Base-by-base conservation (phyloP, 1,140 invertebrate genomes). In the Anoplolepis gracilipes region DNA sequence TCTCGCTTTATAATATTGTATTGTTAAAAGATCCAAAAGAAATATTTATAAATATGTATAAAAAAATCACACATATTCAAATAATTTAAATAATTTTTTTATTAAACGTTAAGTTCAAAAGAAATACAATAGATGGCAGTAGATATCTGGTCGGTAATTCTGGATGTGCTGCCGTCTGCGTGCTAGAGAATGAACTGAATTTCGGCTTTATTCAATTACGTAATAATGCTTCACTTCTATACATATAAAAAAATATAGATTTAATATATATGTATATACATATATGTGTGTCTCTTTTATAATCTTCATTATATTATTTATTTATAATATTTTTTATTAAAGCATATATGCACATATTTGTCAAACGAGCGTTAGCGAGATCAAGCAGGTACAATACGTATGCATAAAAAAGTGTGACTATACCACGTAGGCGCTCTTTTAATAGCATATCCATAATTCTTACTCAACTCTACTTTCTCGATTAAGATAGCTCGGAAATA, bases 121-220 rank as follows among this genome's bases (percentile, higher is more conserved):
- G 2, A 19, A 28, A 42, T 28, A 36, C 16, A 61, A 91, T 36
- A 95, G 94, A 94, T 94, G 94, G 93, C 93, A 92, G 87, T 85
- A 93, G 84, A 36, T 62, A 76, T 86, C 46, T 85, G 46, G 94
- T 94, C 94, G 92, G 93, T 95, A 94, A 94, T 93, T 91, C 87
- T 89, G 79, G 87, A 92, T 81, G 93, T 93, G 92, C 93, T 94
- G 93, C 93, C 92, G 86, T 93, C 92, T 93, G 87, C 85, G 64
- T 69, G 82, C 19, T 33, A 55, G 22, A 39, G 8, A 72, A 72
- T 65, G 90, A 93, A 93, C 92, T 92, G 79, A 85, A 88, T 85
- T 92, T 90, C 82, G 87, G 67, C 90, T 64, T 49, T 53, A 42
- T 75, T 73, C 13, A 61, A 46, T 30, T 73, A 49, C 22, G 30